phyloP scores from a whole-genome alignment of 1,140 invertebrate genomes.

The Nasonia giraulti region DNA sequence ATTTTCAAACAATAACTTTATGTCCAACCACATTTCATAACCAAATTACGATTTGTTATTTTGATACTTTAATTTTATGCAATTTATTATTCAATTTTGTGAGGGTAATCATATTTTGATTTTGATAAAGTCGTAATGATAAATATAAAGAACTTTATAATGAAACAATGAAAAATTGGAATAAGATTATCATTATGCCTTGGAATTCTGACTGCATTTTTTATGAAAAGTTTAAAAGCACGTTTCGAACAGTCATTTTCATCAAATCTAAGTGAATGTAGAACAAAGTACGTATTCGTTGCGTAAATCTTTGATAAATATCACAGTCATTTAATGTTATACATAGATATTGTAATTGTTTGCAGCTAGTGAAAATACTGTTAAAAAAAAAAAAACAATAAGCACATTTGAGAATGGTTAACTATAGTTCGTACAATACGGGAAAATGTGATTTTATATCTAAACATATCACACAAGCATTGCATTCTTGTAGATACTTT shows the following conservation, averaged over 20 bases:
- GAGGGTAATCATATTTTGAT: neutral
- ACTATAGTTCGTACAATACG: too few species aligned
- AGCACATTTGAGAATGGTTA: too few species aligned
- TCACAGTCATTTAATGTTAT: neutral
- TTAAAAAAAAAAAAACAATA: neutral
- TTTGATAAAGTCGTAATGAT: neutral
- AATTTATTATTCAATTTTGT: neutral
- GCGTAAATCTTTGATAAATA: neutral
- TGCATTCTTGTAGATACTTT: neutral
- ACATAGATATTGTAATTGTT: neutral
- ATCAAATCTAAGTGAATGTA: neutral
- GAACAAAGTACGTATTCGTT: neutral
- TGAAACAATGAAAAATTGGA: too few species aligned
- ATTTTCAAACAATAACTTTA: neutral
- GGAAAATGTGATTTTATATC: too few species aligned
- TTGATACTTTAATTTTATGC: neutral
- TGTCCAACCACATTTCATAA: neutral
- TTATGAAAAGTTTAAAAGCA: too few species aligned
- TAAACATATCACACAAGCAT: neutral
- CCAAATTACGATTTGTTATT: neutral
- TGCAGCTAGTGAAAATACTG: neutral
- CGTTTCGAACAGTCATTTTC: too few species aligned
- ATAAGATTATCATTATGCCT: too few species aligned
- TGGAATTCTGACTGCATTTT: too few species aligned
- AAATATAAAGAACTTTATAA: neutral